These are phyloP conservation scores for Varanus komodoensis DNA, from an alignment of 2,113 vertebrate genomes.

Conservation along the genomic window DNA sequence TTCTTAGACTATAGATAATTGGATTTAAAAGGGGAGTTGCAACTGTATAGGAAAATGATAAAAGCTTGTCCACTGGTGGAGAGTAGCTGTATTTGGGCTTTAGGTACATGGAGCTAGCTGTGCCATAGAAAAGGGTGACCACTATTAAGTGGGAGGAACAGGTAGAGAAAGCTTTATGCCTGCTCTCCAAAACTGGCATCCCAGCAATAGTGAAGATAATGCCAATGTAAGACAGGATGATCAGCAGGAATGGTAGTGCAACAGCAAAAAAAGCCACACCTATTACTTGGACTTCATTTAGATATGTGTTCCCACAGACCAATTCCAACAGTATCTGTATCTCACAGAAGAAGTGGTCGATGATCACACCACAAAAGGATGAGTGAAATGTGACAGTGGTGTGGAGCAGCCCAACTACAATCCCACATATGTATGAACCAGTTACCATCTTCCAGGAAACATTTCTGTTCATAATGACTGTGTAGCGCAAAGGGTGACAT, in stretches of 20 bases:
- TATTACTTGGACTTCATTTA: slow-evolving; percentile 36
- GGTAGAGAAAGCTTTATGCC: slow-evolving; percentile 27
- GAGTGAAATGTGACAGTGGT: slow-evolving; percentile 5
- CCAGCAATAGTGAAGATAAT: slow-evolving; percentile 8
- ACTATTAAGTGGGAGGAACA: slow-evolving; percentile 33
- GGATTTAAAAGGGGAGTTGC: slow-evolving; percentile 24
- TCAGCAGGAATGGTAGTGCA: slow-evolving; percentile 15
- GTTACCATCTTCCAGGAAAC: slow-evolving; percentile 14
- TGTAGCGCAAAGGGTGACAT: slow-evolving; percentile 47
- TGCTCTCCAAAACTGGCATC: background rate
- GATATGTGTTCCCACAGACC: slow-evolving; percentile 28
- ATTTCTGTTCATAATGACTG: slow-evolving; percentile 31
- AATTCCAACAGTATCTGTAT: slow-evolving; percentile 41
- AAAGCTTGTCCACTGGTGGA: slow-evolving; percentile 12
- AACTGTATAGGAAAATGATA: slow-evolving; percentile 14
- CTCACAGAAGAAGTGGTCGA: slow-evolving; percentile 46
- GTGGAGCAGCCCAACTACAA: slow-evolving; percentile 22
- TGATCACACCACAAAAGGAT: slow-evolving; percentile 24
- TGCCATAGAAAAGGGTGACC: slow-evolving; percentile 36
- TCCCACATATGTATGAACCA: background rate
- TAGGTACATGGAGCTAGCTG: slow-evolving; percentile 16
- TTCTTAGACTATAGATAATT: slow-evolving; percentile 14
- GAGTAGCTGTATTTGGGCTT: slow-evolving; percentile 23
- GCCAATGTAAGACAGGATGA: slow-evolving; percentile 31
- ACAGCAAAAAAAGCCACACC: slow-evolving; percentile 20